Evolutionary conservation across 2,797 vertebrate species (phyloP), one percentile per base, ranked within the genome.

Genomic region (Buphagus erythrorhynchus): DNA sequence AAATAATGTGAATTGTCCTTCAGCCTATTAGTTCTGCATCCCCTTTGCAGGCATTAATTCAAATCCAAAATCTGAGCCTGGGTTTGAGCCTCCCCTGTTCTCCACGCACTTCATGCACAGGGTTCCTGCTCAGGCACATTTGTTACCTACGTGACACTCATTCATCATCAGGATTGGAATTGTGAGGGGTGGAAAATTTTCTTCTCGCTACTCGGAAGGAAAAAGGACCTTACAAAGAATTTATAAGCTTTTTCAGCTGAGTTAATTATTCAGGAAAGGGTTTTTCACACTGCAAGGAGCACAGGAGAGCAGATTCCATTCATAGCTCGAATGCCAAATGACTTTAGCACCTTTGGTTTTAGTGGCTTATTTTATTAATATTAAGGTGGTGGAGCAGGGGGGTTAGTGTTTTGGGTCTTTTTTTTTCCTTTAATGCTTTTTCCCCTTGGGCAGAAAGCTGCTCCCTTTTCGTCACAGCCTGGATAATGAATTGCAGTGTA

Each of bases 401-500:
- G 4, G 2, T 8, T 54, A 33, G 26, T 40, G 21, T 38, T 84
- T 81, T 63, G 26, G 17, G 36, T 31, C 11, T 18, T 28, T 40
- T 24, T 28, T 31, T 35, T 66, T 43, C 35, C 55, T 46, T 63
- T 2, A 85, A 75, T 72, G 86, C 84, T 83, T 81, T 88, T 86
- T 86, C 88, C 87, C 83, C 78, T 94, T 3, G 25, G 95, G 92
- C 87, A 92, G 82, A 90, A 94, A 91, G 69, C 96, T 95, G 93
- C 69, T 97, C 91, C 84, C 84, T 93, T 94, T 96, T 97, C 94
- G 93, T 97, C 97, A 97, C 83, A 97, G 89, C 95, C 93, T 43
- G 73, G 83, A 76, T 97, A 98, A 98, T 95, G 97, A 98, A 97
- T 97, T 97, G 97, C 98, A 97, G 98, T 96, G 97, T 97, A 97